phyloP scores from a whole-genome alignment of 92 coral and sea anemone species.

The Palythoa heliodiscus region DNA sequence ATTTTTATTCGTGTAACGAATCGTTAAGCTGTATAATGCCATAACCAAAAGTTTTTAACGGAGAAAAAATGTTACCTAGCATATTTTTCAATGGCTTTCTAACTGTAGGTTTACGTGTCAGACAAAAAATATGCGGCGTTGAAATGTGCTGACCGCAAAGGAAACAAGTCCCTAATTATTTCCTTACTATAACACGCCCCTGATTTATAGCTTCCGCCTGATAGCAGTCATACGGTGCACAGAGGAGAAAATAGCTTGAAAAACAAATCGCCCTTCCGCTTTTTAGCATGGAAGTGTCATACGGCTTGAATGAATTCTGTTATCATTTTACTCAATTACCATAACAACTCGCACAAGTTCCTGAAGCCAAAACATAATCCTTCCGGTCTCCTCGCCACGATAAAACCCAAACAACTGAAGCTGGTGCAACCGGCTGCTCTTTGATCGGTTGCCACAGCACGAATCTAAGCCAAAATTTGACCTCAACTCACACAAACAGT shows the following conservation, averaged over 20 bases:
- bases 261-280: slow-evolving; percentile 16
- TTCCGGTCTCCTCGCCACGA: slow-evolving; percentile 16
- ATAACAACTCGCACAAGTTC: not conserved
- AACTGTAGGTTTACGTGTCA: not conserved
- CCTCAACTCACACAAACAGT: not conserved
- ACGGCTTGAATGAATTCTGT: not conserved
- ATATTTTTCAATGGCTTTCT: no score
- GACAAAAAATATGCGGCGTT: not conserved
- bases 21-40: no score
- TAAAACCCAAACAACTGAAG: not conserved
- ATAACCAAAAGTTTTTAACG: no score
- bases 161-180: slow-evolving; percentile 13
- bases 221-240: not conserved
- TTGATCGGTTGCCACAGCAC: slow-evolving; percentile 17
- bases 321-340: slow-evolving; percentile 2
- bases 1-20: no score
- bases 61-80: no score
- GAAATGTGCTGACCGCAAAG: slow-evolving; percentile 24
- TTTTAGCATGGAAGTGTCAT: slow-evolving; percentile 19
- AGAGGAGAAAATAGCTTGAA: slow-evolving; percentile 5
- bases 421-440: not conserved
- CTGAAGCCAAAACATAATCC: slow-evolving; percentile 10
- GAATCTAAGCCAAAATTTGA: slow-evolving; percentile 1
- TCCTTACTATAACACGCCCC: not conserved
- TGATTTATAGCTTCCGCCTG: not conserved